Percentiles rank a stretch among this genome's conserved stretches.
Conservation (phyloP, 2,888 invertebrate species). For the Drosophila kuntzei region DNA sequence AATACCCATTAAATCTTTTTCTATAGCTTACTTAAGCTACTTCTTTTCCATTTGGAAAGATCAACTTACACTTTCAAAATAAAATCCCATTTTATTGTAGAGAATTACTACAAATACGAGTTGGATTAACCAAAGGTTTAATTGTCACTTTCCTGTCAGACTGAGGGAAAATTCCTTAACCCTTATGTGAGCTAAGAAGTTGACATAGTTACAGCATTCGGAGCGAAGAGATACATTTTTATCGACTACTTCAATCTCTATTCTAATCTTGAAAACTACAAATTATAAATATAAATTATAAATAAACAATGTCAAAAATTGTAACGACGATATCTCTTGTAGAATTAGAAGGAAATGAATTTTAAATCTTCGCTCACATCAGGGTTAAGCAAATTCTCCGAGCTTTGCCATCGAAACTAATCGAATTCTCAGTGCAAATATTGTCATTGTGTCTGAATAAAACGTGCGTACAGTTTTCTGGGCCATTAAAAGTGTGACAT, state of each 20-base stretch:
- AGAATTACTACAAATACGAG: conserved; percentile 1
- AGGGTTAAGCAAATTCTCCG: neutral
- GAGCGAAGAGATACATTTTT: too few relatives aligned
- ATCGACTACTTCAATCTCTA: too few relatives aligned
- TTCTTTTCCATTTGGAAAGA: neutral
- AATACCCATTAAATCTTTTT: neutral
- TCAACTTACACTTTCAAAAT: neutral
- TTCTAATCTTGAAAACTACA: too few relatives aligned
- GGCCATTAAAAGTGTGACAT: conserved; percentile 39
- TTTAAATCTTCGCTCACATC: neutral
- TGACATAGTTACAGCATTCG: too few relatives aligned
- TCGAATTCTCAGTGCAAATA: conserved; percentile 30
- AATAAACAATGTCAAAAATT: too few relatives aligned
- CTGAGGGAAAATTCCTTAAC: neutral
- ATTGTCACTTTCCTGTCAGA: neutral
- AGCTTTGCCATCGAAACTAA: conserved; percentile 19
- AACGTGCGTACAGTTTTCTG: conserved; percentile 22
- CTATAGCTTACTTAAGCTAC: too few relatives aligned
- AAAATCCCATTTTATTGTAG: neutral
- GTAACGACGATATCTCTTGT: too few relatives aligned
- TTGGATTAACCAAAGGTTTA: conserved; percentile 1
- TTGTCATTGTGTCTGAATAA: conserved; percentile 28
- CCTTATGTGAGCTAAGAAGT: too few relatives aligned
- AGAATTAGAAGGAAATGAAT: too few relatives aligned
- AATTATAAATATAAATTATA: too few relatives aligned